Conservation (phyloP, 2,888 invertebrate genomes). For the Cosmia trapezina region DNA sequence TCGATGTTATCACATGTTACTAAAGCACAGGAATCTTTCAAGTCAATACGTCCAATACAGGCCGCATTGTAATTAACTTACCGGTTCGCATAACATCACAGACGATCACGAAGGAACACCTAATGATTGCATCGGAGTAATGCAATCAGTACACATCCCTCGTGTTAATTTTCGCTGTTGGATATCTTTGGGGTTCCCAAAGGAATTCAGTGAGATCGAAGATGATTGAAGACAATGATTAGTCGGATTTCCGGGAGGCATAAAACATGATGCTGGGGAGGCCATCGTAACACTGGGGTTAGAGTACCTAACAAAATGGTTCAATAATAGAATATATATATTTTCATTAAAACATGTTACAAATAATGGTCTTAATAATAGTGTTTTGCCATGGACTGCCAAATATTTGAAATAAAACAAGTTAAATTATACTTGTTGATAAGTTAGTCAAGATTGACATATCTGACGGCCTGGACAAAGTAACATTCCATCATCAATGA, state of each 20-base stretch:
- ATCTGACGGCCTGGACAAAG: no score
- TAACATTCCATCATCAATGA: no score
- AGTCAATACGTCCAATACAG: constrained; percentile 20
- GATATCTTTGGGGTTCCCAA: constrained; percentile 28
- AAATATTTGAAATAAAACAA: no score
- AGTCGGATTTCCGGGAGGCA: not conserved
- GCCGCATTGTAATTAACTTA: constrained; percentile 59
- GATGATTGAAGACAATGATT: constrained; percentile 40
- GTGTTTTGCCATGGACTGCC: no score
- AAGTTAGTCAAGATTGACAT: not conserved
- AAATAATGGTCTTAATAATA: no score
- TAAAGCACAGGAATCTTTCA: not conserved
- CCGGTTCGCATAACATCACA: constrained; percentile 36
- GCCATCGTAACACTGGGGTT: no score
- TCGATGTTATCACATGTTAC: not conserved
- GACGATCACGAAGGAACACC: constrained; percentile 60
- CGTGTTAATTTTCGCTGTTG: constrained; percentile 39
- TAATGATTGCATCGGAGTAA: constrained; percentile 62
- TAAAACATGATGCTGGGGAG: not conserved
- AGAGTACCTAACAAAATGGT: no score
- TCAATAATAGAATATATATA: no score
- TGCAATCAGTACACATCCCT: constrained; percentile 58
- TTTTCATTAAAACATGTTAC: no score
- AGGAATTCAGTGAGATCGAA: constrained; percentile 20
- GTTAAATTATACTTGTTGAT: no score